phyloP scores from a whole-genome alignment of 1,140 invertebrate genomes.

The Drosophila yakuba region DNA sequence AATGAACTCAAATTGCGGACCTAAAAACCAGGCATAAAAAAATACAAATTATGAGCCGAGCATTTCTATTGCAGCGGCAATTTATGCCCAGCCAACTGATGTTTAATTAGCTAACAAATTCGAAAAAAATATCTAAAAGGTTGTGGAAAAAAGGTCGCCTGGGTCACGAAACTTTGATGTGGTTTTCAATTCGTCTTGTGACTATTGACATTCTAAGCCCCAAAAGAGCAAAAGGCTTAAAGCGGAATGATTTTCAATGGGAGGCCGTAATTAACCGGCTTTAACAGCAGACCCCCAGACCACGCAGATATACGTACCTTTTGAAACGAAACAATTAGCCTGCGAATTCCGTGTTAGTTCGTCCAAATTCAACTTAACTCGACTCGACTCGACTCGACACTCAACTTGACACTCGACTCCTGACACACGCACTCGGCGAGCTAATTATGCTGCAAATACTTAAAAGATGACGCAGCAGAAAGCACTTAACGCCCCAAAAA shows the following conservation, averaged over 20 bases:
- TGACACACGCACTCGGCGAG: constrained; percentile 68
- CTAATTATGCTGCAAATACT: constrained; percentile 82
- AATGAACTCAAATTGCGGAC: constrained; percentile 74
- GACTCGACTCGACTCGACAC: constrained; percentile 6
- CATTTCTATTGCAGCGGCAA: constrained; percentile 60
- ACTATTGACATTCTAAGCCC: constrained; percentile 34
- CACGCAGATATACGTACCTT: constrained; percentile 7
- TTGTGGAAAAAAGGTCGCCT: constrained; percentile 4
- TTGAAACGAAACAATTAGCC: constrained; percentile 33
- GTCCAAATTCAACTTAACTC: constrained; percentile 29
- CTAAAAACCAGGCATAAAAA: constrained; percentile 18
- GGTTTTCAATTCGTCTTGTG: constrained; percentile 24
- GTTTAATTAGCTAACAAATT: constrained; percentile 68
- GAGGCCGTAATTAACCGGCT: constrained; percentile 55
- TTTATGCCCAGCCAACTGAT: constrained; percentile 62
- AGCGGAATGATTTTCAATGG: constrained; percentile 32
- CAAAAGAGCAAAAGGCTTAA: constrained; percentile 32
- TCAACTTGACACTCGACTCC: constrained; percentile 49
- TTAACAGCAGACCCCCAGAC: constrained; percentile 29
- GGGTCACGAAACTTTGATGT: constrained; percentile 42
- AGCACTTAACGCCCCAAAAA: constrained; percentile 75
- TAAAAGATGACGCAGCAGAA: constrained; percentile 75
- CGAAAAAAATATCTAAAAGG: constrained; percentile 30
- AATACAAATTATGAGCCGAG: constrained; percentile 64
- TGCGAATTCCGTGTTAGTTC: constrained; percentile 23